Conservation (phyloP, 2,113 vertebrate genomes). For the Ancistrus triradiatus region DNA sequence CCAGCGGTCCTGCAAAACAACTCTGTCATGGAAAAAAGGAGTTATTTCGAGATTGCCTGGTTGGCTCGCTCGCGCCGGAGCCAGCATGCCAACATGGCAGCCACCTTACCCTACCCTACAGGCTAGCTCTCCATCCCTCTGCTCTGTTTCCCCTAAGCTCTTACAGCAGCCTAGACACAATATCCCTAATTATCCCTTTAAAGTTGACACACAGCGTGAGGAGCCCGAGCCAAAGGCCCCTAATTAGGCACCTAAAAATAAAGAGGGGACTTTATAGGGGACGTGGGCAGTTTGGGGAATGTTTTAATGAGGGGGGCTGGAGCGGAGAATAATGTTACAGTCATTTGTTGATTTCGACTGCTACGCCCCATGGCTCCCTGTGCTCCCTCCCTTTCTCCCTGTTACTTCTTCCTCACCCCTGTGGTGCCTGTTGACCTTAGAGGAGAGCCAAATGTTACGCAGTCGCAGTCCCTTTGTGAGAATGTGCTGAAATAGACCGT, state of each 20-base stretch:
- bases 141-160: constrained; percentile 50
- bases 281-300: constrained; percentile 63
- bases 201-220: constrained; percentile 58
- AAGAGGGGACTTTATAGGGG: constrained; percentile 60
- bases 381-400: constrained; percentile 4
- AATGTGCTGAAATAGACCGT: background rate
- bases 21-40: constrained; percentile 37
- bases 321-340: constrained; percentile 57
- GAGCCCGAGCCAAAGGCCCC: constrained; percentile 55
- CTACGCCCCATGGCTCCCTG: constrained; percentile 18
- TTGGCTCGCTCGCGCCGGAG: constrained; percentile 19
- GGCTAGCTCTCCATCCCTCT: constrained; percentile 31
- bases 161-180: constrained; percentile 55
- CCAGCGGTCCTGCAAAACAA: constrained; percentile 21
- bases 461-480: constrained; percentile 2
- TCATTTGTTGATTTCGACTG: constrained; percentile 51
- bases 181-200: constrained; percentile 68
- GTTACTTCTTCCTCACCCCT: constrained; percentile 23
- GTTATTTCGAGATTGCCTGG: constrained; percentile 30
- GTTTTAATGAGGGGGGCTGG: constrained; percentile 64
- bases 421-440: constrained; percentile 23
- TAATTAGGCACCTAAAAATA: constrained; percentile 71
- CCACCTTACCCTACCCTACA: constrained; percentile 19
- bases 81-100: constrained; percentile 14
- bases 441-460: constrained; percentile 15